Percentiles rank a stretch among this genome's conserved stretches.
Evolutionary conservation across 2,888 invertebrate genomes (phyloP).

Genomic region (Drosophila merina): DNA sequence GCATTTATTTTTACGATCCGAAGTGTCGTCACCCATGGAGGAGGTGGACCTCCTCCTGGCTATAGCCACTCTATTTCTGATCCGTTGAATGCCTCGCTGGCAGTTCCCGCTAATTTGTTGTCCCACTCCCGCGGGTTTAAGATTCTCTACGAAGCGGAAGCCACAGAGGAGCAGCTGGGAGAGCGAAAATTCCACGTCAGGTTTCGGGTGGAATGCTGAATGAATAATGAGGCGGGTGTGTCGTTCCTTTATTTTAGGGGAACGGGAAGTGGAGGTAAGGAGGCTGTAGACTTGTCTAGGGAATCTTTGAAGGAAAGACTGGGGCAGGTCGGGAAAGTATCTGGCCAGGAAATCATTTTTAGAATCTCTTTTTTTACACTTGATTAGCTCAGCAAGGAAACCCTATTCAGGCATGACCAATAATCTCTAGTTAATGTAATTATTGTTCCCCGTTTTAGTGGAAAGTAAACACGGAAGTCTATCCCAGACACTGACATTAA

Average conservation of each 20-base stretch:
- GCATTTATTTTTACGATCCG: constrained; percentile 44
- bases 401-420: constrained; percentile 11
- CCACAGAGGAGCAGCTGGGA: constrained; percentile 29
- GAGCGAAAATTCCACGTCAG: constrained; percentile 37
- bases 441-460: constrained; percentile 3
- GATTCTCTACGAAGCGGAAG: constrained; percentile 70
- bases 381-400: background rate
- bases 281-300: constrained; percentile 21
- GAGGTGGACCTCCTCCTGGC: constrained; percentile 10
- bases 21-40: constrained; percentile 56
- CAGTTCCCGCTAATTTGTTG: constrained; percentile 77
- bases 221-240: constrained; percentile 69
- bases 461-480: constrained; percentile 58
- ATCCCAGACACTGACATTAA: constrained; percentile 8
- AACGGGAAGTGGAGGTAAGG: background rate
- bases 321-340: constrained; percentile 31
- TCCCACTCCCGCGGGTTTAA: constrained; percentile 52
- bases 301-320: too few species aligned
- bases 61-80: constrained; percentile 52
- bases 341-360: background rate
- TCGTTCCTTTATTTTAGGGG: constrained; percentile 2
- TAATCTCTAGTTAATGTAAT: constrained; percentile 16
- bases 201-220: constrained; percentile 56
- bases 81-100: constrained; percentile 53
- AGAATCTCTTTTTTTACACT: background rate